Percentiles rank a stretch among this genome's conserved stretches.
These are phyloP conservation scores for Drosophila repletoides DNA, from an alignment of 1,140 invertebrate genomes.

Conservation along the genomic window DNA sequence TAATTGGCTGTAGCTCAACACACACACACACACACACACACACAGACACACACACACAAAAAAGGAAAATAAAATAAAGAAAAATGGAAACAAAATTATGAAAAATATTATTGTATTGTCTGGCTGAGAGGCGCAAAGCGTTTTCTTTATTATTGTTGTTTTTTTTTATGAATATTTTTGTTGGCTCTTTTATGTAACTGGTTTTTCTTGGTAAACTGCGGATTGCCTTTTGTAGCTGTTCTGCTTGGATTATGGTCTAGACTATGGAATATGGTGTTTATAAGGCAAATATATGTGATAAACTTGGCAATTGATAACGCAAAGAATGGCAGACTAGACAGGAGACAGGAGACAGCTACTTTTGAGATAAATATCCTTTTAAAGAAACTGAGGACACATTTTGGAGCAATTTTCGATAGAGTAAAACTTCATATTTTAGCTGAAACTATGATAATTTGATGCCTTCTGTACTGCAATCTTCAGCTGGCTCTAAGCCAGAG, in stretches of 20 bases:
- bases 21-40: no score
- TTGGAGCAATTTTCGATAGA: no score
- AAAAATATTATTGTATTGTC: conserved; percentile 79
- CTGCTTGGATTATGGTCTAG: not conserved
- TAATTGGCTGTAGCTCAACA: conserved; percentile 70
- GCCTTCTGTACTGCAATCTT: not conserved
- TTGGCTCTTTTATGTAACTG: conserved; percentile 65
- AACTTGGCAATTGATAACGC: conserved; percentile 18
- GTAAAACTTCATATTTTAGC: no score
- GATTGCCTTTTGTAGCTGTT: conserved; percentile 29
- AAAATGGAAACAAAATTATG: conserved; percentile 63
- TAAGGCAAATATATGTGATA: conserved; percentile 16
- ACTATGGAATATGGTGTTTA: conserved; percentile 37
- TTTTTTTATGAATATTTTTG: conserved; percentile 27
- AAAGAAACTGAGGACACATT: no score
- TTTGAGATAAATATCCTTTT: no score
- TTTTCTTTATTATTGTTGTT: conserved; percentile 24
- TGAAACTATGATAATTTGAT: conserved; percentile 14
- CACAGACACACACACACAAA: no score
- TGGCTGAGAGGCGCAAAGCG: conserved; percentile 46
- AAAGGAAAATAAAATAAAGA: conserved; percentile 1
- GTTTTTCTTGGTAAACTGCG: conserved; percentile 70
- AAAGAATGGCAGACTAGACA: conserved; percentile 1
- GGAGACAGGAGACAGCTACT: not conserved
- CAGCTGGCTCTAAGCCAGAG: not conserved